phyloP scores from a whole-genome alignment of 2,113 vertebrate genomes.

The Madoqua kirkii region DNA sequence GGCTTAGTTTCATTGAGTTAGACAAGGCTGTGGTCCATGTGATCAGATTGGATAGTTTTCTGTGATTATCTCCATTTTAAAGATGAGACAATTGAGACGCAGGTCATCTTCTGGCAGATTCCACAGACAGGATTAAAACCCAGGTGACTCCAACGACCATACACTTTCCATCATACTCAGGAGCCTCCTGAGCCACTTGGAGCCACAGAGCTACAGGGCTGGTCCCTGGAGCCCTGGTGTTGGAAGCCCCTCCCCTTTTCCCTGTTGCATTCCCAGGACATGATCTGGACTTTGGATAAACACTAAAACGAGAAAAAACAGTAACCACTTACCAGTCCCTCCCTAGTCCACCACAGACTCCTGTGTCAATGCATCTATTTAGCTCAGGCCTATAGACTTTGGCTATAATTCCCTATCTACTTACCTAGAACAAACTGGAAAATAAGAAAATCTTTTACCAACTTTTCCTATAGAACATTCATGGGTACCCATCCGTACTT shows the following conservation, averaged over 20 bases:
- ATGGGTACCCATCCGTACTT: neutral
- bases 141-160: neutral
- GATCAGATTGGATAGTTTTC: too few relatives aligned
- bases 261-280: neutral
- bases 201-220: neutral
- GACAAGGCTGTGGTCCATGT: too few relatives aligned
- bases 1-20: too few relatives aligned
- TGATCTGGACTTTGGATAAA: neutral
- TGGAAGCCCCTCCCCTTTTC: neutral
- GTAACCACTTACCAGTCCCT: neutral
- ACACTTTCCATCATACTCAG: neutral
- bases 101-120: neutral
- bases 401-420: neutral
- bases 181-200: neutral
- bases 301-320: neutral
- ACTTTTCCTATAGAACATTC: slow-evolving; percentile 8
- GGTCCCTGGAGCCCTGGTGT: neutral
- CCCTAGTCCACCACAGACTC: neutral
- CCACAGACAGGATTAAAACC: neutral
- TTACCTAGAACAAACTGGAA: slow-evolving; percentile 27
- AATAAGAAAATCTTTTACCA: slow-evolving; percentile 10
- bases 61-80: neutral
- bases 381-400: neutral
- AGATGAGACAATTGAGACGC: neutral
- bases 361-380: neutral